phyloP scores from a whole-genome alignment of 2,113 vertebrate species.

The Pungitius pungitius region DNA sequence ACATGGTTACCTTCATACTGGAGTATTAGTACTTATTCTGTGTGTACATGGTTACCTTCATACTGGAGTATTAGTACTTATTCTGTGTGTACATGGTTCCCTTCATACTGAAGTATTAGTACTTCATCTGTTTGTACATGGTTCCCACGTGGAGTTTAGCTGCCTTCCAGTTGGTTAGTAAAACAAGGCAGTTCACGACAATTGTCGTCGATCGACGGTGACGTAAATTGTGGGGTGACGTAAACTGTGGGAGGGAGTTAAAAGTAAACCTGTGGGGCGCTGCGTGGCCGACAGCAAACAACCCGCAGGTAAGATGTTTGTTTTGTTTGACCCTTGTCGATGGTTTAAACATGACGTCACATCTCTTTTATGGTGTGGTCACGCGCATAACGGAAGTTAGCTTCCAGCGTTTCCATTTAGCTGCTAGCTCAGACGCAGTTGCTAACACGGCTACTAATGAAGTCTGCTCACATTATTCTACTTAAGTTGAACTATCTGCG shows the following conservation, averaged over 20 bases:
- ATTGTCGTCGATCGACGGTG: not conserved
- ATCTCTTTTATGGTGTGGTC: not conserved
- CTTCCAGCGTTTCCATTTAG: not conserved
- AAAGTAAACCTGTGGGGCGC: slow-evolving; percentile 16
- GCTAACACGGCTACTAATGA: too few relatives aligned
- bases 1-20: too few relatives aligned
- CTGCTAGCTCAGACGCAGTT: not conserved
- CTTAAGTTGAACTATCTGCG: not conserved
- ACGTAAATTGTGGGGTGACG: not conserved
- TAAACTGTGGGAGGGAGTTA: too few relatives aligned
- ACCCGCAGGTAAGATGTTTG: not conserved
- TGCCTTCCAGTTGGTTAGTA: not conserved
- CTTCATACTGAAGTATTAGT: too few relatives aligned
- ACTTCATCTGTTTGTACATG: too few relatives aligned
- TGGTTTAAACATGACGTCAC: too few relatives aligned
- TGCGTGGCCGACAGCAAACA: not conserved
- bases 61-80: too few relatives aligned
- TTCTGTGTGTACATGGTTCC: too few relatives aligned
- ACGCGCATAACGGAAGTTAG: too few relatives aligned
- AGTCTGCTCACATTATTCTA: not conserved
- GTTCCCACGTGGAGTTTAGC: too few relatives aligned
- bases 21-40: too few relatives aligned
- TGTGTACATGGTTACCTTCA: too few relatives aligned
- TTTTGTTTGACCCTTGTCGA: not conserved
- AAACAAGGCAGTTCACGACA: not conserved